phyloP scores from a whole-genome alignment of 2,797 vertebrate genomes.

The Helostoma temminkii region DNA sequence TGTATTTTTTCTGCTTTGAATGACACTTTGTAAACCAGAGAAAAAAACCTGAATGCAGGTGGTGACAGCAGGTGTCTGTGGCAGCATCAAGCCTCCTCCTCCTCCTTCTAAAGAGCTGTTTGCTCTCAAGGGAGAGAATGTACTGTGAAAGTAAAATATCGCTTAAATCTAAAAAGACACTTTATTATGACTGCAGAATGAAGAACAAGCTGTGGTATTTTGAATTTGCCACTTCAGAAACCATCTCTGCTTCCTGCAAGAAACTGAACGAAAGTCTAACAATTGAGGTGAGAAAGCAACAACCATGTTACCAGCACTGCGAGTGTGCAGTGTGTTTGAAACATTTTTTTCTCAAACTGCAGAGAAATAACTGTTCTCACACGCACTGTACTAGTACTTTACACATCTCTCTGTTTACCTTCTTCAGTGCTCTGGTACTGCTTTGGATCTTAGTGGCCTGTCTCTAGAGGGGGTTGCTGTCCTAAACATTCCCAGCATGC shows the following conservation, averaged over 20 bases:
- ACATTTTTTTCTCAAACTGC: background rate
- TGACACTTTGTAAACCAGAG: conserved; percentile 10
- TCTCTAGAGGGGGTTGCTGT: conserved; percentile 92
- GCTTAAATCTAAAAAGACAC: conserved; percentile 26
- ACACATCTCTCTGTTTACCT: background rate
- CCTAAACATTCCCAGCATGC: conserved; percentile 96
- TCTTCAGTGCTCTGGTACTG: conserved; percentile 88
- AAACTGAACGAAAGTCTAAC: conserved; percentile 90
- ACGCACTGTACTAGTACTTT: background rate
- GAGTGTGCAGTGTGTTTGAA: conserved; percentile 14
- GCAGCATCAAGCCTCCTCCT: conserved; percentile 7
- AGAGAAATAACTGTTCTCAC: background rate
- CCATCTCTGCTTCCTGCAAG: conserved; percentile 94
- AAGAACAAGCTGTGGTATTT: conserved; percentile 99
- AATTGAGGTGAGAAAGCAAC: conserved; percentile 87
- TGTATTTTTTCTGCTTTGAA: conserved; percentile 4
- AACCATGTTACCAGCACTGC: background rate
- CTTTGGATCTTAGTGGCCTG: conserved; percentile 87
- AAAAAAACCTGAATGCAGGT: conserved; percentile 29
- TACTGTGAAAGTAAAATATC: conserved; percentile 35
- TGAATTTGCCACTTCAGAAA: conserved; percentile 96
- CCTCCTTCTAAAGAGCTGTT: conserved; percentile 5
- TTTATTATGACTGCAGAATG: conserved; percentile 83
- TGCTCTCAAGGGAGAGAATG: conserved; percentile 18
- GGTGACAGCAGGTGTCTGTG: conserved; percentile 52